Evolutionary conservation across 1,140 invertebrate genomes (phyloP), one percentile per base, ranked within the genome.

Genomic region (Rhagoletis zephyria): DNA sequence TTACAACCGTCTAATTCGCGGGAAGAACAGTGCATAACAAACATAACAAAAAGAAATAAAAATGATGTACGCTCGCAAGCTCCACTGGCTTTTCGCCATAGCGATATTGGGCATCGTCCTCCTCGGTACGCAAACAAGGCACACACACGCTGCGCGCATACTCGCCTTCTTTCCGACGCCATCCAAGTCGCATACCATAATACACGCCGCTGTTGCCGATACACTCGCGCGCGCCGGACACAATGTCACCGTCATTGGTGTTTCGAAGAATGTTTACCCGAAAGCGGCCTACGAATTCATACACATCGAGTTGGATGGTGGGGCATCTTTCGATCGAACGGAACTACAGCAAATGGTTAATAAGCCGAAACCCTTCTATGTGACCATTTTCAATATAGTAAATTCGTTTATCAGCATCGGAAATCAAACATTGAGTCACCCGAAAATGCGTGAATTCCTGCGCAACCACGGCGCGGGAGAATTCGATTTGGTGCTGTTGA

Each of bases 111-210:
- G 30, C 30, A 30, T 30, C 30, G 30, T 74, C 67, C n/a, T 14
- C 45, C 45, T 77, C 4, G 45, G 42, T 16, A 4, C 48, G n/a
- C 48, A 14, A 12, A 9, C 6, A 3, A 51, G 0, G 2, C 4
- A 30, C 12, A 45, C 45, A 30, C 16, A 85, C 16, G 56, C 74
- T n/a, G 87, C 89, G 40, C 56, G 88, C 40, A 90, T 90, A 63
- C 88, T 91, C 51, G 89, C 88, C 3, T 85, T 91, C 30, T 89
- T 91, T 85, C 89, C 90, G 10, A 89, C 89, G 60, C 88, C 88
- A 10, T 88, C 88, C 12, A 89, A 89, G 87, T 90, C 89, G 2
- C 90, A 91, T 86, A 87, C 88, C 16, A 86, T 90, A 3, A 88
- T 89, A 60, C 89, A 89, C 9, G 74, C 86, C 65, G 87, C 89